Evolutionary conservation across 2,888 invertebrate genomes (phyloP), one percentile per base, ranked within the genome.

Genomic region (Synanthedon myopaeformis): DNA sequence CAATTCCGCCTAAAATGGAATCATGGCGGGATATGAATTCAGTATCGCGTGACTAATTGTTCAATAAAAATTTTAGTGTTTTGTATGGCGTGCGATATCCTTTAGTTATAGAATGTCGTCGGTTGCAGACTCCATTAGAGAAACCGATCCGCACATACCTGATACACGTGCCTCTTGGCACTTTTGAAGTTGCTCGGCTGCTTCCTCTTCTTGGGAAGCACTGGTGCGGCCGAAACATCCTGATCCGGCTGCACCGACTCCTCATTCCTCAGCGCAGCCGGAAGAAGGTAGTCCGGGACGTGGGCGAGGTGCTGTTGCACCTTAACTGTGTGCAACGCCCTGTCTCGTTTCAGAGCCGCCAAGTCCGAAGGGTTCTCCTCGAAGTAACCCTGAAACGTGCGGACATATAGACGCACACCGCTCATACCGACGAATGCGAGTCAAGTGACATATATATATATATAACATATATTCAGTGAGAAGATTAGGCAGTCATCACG

Each of bases 201-300:
- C 55, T 76, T 81, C 65, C 72, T 74, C 64, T 83, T 86, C 65
- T 79, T 79, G 3, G 55, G 55, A 1, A 64, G 65, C 3, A 64
- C 61, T 0, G 61, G 56, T 1, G 64, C 65, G 3, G 65, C 61
- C 0, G 61, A 56, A 5, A 61, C 59, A 2, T 62, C 63, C 3
- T 59, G 65, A 0, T 76, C 79, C 52, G 64, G 65, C 0, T 70
- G 74, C 23, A 89, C 88, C 1, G 89, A 87, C 4, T 91, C 89
- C 14, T 93, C 82, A 57, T 88, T 89, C 70, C 94, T 92, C 51
- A 96, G 76, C 0, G 94, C 92, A 1, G 91, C 90, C 0, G 96
- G 96, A 1, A 97, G 89, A 61, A 96, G 92, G 73, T 99, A 99
- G 53, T 97, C 97, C 0, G 99, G 98, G 0, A 99, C 95, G 74